These are phyloP conservation scores for Chamaetylas fuelleborni DNA, from an alignment of 2,113 vertebrate species.

Conservation along the genomic window DNA sequence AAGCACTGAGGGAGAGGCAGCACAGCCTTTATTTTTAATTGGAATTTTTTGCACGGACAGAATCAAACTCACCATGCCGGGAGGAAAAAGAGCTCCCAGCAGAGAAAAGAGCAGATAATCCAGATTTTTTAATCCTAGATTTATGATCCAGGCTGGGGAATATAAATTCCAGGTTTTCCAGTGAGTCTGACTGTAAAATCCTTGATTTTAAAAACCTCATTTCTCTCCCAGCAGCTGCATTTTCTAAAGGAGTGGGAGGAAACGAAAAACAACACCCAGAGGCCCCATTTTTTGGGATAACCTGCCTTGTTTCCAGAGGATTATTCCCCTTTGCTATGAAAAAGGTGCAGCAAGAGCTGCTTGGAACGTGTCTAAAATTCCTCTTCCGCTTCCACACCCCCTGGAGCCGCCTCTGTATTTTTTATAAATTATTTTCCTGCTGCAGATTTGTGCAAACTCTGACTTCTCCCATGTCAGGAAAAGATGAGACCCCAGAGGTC, in stretches of 20 bases:
- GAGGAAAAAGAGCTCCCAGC: neutral
- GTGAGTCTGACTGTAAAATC: neutral
- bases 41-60: neutral
- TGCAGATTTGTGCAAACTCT: neutral
- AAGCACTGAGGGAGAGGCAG: neutral
- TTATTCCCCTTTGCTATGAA: neutral
- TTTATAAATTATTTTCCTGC: neutral
- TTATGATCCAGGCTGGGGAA: neutral
- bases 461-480: neutral
- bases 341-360: neutral
- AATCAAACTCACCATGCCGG: rapidly evolving
- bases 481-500: rapidly evolving
- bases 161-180: neutral
- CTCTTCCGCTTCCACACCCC: rapidly evolving
- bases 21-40: neutral
- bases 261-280: neutral
- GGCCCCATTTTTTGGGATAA: neutral
- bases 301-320: neutral
- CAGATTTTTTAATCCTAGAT: neutral
- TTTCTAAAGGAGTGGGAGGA: neutral
- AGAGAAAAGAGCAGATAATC: neutral
- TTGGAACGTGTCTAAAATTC: neutral
- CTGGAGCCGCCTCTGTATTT: neutral
- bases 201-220: neutral
- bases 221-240: neutral